Percentiles rank a stretch among this genome's conserved stretches.
Conservation (phyloP, 1,140 invertebrate species). For the Rhopalosiphum maidis region DNA sequence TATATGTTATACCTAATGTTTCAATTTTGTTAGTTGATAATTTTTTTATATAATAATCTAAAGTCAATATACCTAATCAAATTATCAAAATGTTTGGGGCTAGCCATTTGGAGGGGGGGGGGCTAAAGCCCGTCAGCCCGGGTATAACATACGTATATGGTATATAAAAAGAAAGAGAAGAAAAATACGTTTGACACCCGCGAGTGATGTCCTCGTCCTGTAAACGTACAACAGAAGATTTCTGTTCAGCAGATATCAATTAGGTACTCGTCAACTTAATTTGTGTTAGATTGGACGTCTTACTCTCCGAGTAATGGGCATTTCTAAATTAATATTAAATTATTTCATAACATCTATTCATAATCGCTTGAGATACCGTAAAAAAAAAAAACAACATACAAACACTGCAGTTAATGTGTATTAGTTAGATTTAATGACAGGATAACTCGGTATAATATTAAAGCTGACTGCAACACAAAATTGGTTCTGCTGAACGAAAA, state of each 20-base stretch:
- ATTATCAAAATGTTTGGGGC: no score
- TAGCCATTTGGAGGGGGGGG: no score
- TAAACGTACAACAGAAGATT: background rate
- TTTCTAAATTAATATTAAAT: background rate
- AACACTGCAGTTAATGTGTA: background rate
- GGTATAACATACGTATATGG: background rate
- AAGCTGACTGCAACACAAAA: background rate
- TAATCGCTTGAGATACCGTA: background rate
- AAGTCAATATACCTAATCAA: no score
- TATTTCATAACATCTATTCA: background rate
- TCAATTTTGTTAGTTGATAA: no score
- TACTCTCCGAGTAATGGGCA: background rate
- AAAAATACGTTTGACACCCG: background rate
- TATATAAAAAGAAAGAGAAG: background rate
- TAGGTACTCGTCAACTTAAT: background rate
- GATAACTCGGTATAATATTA: background rate
- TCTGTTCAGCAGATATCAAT: background rate
- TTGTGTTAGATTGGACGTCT: background rate
- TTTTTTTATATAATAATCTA: no score
- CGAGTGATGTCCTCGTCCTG: background rate
- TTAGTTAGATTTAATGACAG: background rate
- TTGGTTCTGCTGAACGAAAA: background rate
- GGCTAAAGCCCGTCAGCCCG: no score
- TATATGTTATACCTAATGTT: no score
- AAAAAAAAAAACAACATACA: background rate